These are phyloP conservation scores for Triplophysa bombifrons DNA, from an alignment of 2,797 vertebrate genomes.

Conservation along the genomic window DNA sequence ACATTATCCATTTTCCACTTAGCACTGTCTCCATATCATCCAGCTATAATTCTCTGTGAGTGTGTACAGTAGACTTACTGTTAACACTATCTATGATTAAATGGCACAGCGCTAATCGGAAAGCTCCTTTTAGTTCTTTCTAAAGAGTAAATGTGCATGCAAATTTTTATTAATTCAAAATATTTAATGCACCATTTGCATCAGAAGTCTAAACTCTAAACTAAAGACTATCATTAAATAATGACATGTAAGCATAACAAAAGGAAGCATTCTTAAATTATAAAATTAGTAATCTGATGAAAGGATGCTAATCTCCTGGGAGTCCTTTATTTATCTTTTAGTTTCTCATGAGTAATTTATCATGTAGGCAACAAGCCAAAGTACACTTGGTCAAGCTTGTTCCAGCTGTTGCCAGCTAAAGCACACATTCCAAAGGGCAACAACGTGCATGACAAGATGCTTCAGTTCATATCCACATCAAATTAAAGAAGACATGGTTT, in stretches of 20 bases:
- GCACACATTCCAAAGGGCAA: conserved; percentile 42
- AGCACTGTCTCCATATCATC: too few relatives aligned
- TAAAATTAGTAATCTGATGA: neutral
- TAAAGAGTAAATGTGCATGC: neutral
- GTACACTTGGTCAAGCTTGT: conserved; percentile 31
- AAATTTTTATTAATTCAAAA: neutral
- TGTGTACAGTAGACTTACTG: too few relatives aligned
- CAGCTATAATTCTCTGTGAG: too few relatives aligned
- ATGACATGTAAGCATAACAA: neutral
- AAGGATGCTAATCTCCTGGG: conserved; percentile 13
- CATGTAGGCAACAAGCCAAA: conserved; percentile 36
- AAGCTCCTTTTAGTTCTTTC: neutral
- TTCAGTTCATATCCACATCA: conserved; percentile 30
- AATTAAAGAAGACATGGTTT: conserved; percentile 15
- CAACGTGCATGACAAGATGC: conserved; percentile 29
- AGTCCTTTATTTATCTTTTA: conserved; percentile 36
- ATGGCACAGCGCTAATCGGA: too few relatives aligned
- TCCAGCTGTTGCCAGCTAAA: conserved; percentile 15
- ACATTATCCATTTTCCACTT: too few relatives aligned
- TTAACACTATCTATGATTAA: too few relatives aligned
- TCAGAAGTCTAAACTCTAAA: neutral
- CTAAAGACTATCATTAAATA: neutral
- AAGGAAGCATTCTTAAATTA: conserved; percentile 1
- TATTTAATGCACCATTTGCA: neutral
- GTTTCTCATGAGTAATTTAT: conserved; percentile 36